phyloP scores from a whole-genome alignment of 2,888 invertebrate species.

The Hoplodrina blanda region DNA sequence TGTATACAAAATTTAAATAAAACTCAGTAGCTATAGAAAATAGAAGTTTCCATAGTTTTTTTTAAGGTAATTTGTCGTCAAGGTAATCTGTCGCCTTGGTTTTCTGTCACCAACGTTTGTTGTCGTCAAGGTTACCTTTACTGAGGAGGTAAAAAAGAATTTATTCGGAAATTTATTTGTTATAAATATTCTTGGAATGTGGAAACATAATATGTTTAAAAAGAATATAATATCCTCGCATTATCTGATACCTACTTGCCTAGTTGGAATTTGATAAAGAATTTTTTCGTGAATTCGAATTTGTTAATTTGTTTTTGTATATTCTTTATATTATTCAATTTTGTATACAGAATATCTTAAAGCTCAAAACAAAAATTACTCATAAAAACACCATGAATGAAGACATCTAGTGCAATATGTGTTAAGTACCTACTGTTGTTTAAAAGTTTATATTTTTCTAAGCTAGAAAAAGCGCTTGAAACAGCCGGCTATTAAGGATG shows the following conservation, averaged over 20 bases:
- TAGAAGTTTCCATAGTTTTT: not conserved
- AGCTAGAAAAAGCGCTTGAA: conserved; percentile 16
- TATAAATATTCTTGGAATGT: too few species aligned
- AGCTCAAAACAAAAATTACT: too few species aligned
- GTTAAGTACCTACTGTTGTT: conserved; percentile 10
- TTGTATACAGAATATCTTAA: too few species aligned
- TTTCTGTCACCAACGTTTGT: too few species aligned
- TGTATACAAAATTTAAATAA: conserved; percentile 19
- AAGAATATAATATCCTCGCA: not conserved
- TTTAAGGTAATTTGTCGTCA: not conserved
- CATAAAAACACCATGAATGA: conserved; percentile 5
- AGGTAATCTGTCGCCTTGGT: not conserved
- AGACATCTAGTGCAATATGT: not conserved
- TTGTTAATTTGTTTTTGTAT: not conserved
- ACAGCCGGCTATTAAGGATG: not conserved
- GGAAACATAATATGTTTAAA: conserved; percentile 1
- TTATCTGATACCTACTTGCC: too few species aligned
- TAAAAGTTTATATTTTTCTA: conserved; percentile 15
- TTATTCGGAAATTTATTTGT: too few species aligned
- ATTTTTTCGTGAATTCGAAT: not conserved
- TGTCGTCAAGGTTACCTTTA: not conserved
- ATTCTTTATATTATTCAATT: not conserved
- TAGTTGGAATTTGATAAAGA: not conserved
- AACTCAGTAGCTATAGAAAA: conserved; percentile 5
- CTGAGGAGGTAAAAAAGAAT: not conserved